Evolutionary conservation across 1,140 invertebrate species (phyloP).

Genomic region (Leguminivora glycinivorella): DNA sequence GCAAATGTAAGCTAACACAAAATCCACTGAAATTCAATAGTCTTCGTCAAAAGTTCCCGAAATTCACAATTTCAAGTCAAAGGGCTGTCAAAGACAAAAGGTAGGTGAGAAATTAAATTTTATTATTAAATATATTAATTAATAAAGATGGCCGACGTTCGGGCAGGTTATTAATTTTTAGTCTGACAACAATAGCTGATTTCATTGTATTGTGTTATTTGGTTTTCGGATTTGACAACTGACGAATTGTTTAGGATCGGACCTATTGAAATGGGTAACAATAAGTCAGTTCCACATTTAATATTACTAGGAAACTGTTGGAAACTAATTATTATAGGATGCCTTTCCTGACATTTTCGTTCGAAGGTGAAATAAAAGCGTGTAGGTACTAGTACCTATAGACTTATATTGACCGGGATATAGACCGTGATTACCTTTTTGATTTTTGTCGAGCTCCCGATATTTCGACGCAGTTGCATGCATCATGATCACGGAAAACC

Average conservation of each 20-base stretch:
- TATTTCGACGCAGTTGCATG: too few species aligned
- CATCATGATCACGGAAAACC: too few species aligned
- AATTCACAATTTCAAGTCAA: conserved; percentile 38
- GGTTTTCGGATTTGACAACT: neutral
- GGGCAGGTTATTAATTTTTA: conserved; percentile 27
- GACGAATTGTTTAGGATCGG: neutral
- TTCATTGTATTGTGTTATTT: neutral
- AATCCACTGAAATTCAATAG: conserved; percentile 24
- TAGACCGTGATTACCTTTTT: too few species aligned
- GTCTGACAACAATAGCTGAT: conserved; percentile 4
- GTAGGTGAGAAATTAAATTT: conserved; percentile 65
- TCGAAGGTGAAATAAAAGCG: too few species aligned
- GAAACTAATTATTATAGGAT: too few species aligned
- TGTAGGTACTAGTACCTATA: too few species aligned
- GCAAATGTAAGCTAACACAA: conserved; percentile 13
- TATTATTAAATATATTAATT: conserved; percentile 46
- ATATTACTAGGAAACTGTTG: too few species aligned
- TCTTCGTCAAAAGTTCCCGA: conserved; percentile 5
- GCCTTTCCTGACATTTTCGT: too few species aligned
- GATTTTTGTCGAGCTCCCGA: too few species aligned
- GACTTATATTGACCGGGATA: too few species aligned
- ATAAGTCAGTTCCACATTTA: neutral
- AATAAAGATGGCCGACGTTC: conserved; percentile 15
- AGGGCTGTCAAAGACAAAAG: conserved; percentile 37
- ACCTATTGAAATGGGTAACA: neutral